These are phyloP conservation scores for Diarsia rubi DNA, from an alignment of 2,888 invertebrate species.

Conservation along the genomic window DNA sequence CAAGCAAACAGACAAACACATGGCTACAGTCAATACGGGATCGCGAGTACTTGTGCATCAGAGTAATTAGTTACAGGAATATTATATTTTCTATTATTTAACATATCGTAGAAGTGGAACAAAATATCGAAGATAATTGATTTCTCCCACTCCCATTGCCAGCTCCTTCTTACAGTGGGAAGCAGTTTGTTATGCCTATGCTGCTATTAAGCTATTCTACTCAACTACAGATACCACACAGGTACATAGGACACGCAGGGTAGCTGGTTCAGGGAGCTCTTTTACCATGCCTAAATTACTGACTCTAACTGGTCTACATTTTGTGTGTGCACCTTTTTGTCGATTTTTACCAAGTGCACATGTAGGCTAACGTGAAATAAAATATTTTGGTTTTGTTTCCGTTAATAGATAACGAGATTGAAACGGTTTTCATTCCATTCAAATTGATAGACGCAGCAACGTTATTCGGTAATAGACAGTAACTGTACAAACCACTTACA, in stretches of 20 bases:
- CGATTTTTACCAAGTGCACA: too few relatives aligned
- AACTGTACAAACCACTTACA: neutral
- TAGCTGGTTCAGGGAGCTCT: too few relatives aligned
- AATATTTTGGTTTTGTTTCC: too few relatives aligned
- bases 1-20: slow-evolving; percentile 61
- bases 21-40: slow-evolving; percentile 56
- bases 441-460: neutral
- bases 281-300: neutral
- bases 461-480: neutral
- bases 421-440: neutral
- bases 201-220: too few relatives aligned
- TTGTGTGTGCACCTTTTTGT: too few relatives aligned
- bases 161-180: neutral
- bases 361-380: too few relatives aligned
- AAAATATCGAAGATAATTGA: neutral
- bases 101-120: neutral
- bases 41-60: slow-evolving; percentile 14
- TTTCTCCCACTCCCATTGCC: neutral
- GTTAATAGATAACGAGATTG: neutral
- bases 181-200: neutral
- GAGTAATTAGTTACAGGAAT: slow-evolving; percentile 44
- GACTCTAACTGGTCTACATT: neutral
- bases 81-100: slow-evolving; percentile 11
- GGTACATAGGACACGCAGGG: too few relatives aligned
- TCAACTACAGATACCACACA: too few relatives aligned